A percentile compares a stretch with the other conserved stretches of the same genome.
Evolutionary conservation across 2,797 vertebrate genomes (phyloP).

Genomic region (Gadopsis marmoratus): DNA sequence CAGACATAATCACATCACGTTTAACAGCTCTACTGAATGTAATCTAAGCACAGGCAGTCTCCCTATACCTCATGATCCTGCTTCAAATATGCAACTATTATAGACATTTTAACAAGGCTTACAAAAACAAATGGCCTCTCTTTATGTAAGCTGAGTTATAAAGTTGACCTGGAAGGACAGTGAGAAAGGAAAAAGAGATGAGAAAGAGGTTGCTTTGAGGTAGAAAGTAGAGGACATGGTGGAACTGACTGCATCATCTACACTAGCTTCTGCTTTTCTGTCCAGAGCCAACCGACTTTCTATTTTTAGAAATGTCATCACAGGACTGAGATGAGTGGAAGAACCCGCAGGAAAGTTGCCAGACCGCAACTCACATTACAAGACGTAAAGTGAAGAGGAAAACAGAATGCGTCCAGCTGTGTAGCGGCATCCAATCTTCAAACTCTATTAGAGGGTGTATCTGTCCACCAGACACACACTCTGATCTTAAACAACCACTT

Average conservation of each 20-base stretch:
- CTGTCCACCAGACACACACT: not conserved
- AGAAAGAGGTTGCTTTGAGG: slow-evolving; percentile 32
- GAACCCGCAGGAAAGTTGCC: slow-evolving; percentile 22
- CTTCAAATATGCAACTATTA: slow-evolving; percentile 19
- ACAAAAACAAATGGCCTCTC: slow-evolving; percentile 32
- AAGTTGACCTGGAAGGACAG: slow-evolving; percentile 30
- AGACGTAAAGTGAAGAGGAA: slow-evolving; percentile 13
- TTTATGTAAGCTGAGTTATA: not conserved
- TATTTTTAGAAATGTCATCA: slow-evolving; percentile 66
- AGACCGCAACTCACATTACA: slow-evolving; percentile 28
- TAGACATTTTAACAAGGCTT: slow-evolving; percentile 22
- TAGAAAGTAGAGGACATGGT: slow-evolving; percentile 32
- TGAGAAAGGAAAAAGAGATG: not conserved
- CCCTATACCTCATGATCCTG: slow-evolving; percentile 3
- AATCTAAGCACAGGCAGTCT: not conserved
- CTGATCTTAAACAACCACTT: slow-evolving; percentile 21
- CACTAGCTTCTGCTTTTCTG: slow-evolving; percentile 42
- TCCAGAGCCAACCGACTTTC: slow-evolving; percentile 42
- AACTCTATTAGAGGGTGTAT: slow-evolving; percentile 5
- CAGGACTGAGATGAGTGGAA: slow-evolving; percentile 39
- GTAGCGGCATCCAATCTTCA: not conserved
- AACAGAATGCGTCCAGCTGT: slow-evolving; percentile 9
- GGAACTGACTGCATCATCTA: slow-evolving; percentile 51
- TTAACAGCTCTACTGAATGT: not conserved
- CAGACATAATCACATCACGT: slow-evolving; percentile 14